phyloP scores from a whole-genome alignment of 2,797 vertebrate genomes.

The Anabacerthia variegaticeps region DNA sequence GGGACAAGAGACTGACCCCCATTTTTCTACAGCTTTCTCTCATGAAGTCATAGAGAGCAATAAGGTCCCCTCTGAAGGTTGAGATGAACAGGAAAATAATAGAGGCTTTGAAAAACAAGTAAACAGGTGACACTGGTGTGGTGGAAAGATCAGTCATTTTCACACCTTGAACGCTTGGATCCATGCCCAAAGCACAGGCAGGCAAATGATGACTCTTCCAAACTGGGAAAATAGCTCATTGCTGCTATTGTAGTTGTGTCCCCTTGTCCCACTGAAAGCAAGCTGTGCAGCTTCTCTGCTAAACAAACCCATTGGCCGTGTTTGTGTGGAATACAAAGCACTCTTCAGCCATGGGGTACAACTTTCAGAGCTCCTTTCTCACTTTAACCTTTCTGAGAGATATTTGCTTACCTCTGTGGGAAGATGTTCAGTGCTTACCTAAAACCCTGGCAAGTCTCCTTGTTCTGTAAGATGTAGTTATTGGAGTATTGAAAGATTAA shows the following conservation, averaged over 20 bases:
- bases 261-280: neutral
- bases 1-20: neutral
- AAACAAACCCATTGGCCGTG: neutral
- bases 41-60: neutral
- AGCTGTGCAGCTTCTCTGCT: neutral
- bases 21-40: neutral
- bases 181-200: neutral
- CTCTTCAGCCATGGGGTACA: neutral
- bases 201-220: neutral
- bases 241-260: neutral
- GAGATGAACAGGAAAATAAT: neutral
- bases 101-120: neutral
- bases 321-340: neutral
- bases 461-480: neutral
- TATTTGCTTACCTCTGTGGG: neutral
- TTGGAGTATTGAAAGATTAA: neutral
- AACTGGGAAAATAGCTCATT: neutral
- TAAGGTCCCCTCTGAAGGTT: neutral
- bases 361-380: neutral
- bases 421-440: neutral
- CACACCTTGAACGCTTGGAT: neutral
- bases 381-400: neutral
- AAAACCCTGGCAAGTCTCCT: neutral
- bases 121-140: neutral
- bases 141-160: neutral